phyloP scores from a whole-genome alignment of 2,888 invertebrate species.

The Andrena bicolor region DNA sequence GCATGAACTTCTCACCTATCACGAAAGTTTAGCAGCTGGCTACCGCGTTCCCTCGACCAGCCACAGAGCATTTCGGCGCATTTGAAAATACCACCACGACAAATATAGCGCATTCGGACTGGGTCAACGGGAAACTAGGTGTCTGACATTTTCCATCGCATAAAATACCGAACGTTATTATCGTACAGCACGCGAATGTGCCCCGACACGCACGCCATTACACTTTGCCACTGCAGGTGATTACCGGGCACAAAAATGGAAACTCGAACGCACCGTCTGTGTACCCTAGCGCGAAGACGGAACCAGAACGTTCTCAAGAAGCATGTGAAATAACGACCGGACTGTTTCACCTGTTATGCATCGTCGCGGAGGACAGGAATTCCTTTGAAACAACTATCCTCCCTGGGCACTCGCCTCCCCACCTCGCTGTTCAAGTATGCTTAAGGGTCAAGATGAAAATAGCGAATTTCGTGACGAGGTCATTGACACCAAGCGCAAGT shows the following conservation, averaged over 20 bases:
- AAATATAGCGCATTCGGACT: constrained; percentile 44
- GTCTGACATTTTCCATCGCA: constrained; percentile 51
- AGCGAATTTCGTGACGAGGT: constrained; percentile 57
- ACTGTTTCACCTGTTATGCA: constrained; percentile 7
- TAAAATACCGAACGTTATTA: constrained; percentile 37
- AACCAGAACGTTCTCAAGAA: background rate
- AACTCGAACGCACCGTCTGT: constrained; percentile 11
- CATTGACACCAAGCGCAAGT: constrained; percentile 49
- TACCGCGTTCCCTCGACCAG: constrained; percentile 24
- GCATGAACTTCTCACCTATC: constrained; percentile 66
- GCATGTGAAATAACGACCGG: background rate
- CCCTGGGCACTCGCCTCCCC: constrained; percentile 47
- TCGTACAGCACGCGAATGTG: constrained; percentile 40
- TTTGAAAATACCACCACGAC: constrained; percentile 48
- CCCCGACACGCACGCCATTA: constrained; percentile 11
- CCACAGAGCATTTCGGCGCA: constrained; percentile 38
- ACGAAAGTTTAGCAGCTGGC: constrained; percentile 51
- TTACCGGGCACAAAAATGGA: constrained; percentile 22
- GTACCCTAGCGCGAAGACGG: background rate
- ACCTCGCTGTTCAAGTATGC: constrained; percentile 41
- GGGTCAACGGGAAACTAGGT: constrained; percentile 46
- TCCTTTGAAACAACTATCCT: constrained; percentile 29
- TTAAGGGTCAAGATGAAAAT: constrained; percentile 60
- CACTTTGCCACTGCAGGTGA: constrained; percentile 2
- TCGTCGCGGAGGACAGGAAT: background rate